Conservation (phyloP, 2,113 vertebrate genomes). For the Cyrtonyx montezumae region DNA sequence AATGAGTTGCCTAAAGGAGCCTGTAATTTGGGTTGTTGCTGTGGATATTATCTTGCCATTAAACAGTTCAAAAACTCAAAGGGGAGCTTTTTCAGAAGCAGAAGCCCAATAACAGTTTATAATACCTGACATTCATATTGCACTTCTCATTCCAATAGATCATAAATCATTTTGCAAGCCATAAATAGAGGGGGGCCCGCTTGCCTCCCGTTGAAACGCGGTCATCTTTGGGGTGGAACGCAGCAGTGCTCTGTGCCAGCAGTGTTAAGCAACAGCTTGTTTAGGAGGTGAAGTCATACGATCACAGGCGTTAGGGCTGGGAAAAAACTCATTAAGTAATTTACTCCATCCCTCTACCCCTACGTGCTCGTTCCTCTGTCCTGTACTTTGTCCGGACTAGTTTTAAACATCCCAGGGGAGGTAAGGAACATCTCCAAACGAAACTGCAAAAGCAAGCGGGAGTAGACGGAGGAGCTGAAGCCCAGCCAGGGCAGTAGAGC, state of each 20-base stretch:
- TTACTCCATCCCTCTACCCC: conserved; percentile 52
- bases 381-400: conserved; percentile 61
- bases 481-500: neutral
- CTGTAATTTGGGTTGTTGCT: conserved; percentile 28
- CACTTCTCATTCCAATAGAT: neutral
- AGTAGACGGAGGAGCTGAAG: conserved; percentile 7
- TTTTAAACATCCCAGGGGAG: conserved; percentile 63
- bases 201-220: neutral
- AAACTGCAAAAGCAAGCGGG: conserved; percentile 44
- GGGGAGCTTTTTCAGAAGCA: neutral
- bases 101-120: neutral
- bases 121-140: neutral
- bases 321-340: conserved; percentile 65
- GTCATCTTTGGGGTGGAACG: conserved; percentile 3
- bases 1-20: conserved; percentile 42
- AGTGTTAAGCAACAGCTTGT: conserved; percentile 31
- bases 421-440: conserved; percentile 42
- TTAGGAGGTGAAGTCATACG: conserved; percentile 58
- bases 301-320: conserved; percentile 55
- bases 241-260: conserved; percentile 10
- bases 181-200: neutral
- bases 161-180: neutral
- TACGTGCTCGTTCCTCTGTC: conserved; percentile 52
- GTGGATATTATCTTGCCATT: conserved; percentile 28
- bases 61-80: conserved; percentile 32